Conservation (phyloP, 2,888 invertebrate species). For the Pristionchus maxplancki region DNA sequence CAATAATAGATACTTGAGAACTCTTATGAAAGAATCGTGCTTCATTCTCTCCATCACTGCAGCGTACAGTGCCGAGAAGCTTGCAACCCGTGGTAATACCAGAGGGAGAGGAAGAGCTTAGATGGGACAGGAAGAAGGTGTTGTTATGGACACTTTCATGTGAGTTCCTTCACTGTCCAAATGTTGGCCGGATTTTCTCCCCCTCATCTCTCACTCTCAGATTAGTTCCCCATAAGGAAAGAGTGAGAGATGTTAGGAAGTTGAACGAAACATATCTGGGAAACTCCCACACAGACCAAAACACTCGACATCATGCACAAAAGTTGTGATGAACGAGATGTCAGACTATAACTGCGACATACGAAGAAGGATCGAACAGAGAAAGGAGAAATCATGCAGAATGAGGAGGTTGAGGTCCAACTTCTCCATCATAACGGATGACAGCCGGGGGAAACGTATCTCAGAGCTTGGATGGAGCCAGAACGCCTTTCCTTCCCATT, state of each 20-base stretch:
- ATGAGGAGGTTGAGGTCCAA: neutral
- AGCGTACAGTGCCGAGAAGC: neutral
- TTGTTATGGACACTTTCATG: slow-evolving; percentile 42
- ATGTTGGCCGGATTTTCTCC: slow-evolving; percentile 37
- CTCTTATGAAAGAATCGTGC: neutral
- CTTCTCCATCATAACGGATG: neutral
- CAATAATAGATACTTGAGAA: slow-evolving; percentile 30
- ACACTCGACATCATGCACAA: slow-evolving; percentile 4
- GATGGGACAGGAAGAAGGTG: slow-evolving; percentile 11
- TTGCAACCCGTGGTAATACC: neutral
- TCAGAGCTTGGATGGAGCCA: neutral
- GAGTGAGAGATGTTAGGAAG: neutral
- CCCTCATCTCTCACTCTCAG: neutral
- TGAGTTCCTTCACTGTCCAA: slow-evolving; percentile 5
- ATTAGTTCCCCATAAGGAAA: slow-evolving; percentile 28
- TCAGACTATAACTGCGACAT: neutral
- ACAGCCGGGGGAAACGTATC: neutral
- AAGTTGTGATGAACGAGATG: neutral
- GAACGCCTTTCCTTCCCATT: neutral
- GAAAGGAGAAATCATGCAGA: neutral
- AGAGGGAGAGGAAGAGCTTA: neutral
- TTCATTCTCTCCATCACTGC: neutral
- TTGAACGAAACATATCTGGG: neutral
- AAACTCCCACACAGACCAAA: neutral
- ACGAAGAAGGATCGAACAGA: neutral